Percentiles rank a stretch among this genome's conserved stretches.
phyloP scores from a whole-genome alignment of 2,888 invertebrate genomes.

The Polyommatus icarus region DNA sequence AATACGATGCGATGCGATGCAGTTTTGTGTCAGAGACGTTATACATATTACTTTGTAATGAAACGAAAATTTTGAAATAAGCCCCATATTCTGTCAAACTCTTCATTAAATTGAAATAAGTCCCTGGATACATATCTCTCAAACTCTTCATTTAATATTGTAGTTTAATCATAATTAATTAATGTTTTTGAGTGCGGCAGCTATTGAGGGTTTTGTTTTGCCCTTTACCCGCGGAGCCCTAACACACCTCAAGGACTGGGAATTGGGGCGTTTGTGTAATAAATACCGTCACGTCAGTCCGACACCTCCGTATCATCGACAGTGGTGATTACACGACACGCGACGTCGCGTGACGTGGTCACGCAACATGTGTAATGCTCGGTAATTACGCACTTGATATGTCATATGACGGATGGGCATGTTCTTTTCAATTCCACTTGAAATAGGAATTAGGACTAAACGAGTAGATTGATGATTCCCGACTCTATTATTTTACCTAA shows the following conservation, averaged over 20 bases:
- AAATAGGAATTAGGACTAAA: background rate
- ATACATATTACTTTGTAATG: too few relatives aligned
- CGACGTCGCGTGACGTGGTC: slow-evolving; percentile 65
- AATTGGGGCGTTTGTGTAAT: slow-evolving; percentile 4
- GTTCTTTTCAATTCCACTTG: slow-evolving; percentile 9
- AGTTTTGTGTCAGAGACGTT: too few relatives aligned
- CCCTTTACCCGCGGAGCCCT: background rate
- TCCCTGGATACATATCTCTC: too few relatives aligned
- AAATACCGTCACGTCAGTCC: slow-evolving; percentile 2
- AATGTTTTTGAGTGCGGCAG: background rate
- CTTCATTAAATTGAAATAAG: too few relatives aligned
- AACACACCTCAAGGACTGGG: background rate
- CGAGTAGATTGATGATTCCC: background rate
- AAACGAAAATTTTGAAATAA: too few relatives aligned
- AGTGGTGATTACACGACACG: slow-evolving; percentile 50
- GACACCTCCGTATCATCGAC: slow-evolving; percentile 13
- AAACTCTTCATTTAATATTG: too few relatives aligned
- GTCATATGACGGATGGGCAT: slow-evolving; percentile 23
- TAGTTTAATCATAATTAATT: background rate
- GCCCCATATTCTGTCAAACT: too few relatives aligned
- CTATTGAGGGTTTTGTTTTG: too few relatives aligned
- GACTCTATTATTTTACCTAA: too few relatives aligned
- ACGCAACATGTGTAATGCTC: slow-evolving; percentile 69
- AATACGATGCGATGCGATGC: too few relatives aligned
- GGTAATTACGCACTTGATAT: slow-evolving; percentile 41